Base-by-base conservation (phyloP, 2,797 vertebrate species). In the Urocyon cinereoargenteus region DNA sequence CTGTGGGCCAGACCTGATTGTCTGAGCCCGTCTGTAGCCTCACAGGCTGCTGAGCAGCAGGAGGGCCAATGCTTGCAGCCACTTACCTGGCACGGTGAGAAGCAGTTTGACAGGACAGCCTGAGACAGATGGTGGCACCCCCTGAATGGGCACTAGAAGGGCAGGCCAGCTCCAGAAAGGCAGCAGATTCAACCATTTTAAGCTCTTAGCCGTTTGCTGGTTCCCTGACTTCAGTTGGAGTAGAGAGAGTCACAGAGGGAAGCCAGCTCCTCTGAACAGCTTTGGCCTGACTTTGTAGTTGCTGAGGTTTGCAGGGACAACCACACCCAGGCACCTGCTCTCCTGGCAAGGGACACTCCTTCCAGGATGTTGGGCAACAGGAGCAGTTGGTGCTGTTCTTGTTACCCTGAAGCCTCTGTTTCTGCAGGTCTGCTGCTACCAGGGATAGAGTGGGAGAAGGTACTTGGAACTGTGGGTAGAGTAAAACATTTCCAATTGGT, bases 111-210 rank as follows among this genome's bases (percentile, higher is more conserved):
- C 51, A 89, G 79, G 92, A 45, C 40, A 61, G 79, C 55, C 84
- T 57, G 49, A 73, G 85, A 49, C 84, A 97, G 95, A 84, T 92
- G 95, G 95, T 68, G 36, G 62, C 36, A n/a, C 62, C 28, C 40
- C 26, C 51, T 55, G 73, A 57, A 75, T 86, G 26, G 78, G 64
- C 81, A 45, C 53, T 3, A 49, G 79, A 90, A 82, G 78, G 64
- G 21, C 53, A 36, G 28, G 64, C 21, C 34, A 8, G 36, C 86
- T 75, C 75, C 34, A 53, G 86, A 34, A 53, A 83, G 79, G 53
- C 57, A 77, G 87, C 77, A 84, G 66, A 51, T 36, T 57, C 62
- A 62, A 45, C 49, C 22, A 15, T n/a, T 51, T 84, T 55, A 59
- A 59, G 78, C n/a, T 75, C 19, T 0, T 26, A 64, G 59, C 66